Evolutionary conservation across 2,113 vertebrate genomes (phyloP).

Genomic region (Rhinopomastus cyanomelas): DNA sequence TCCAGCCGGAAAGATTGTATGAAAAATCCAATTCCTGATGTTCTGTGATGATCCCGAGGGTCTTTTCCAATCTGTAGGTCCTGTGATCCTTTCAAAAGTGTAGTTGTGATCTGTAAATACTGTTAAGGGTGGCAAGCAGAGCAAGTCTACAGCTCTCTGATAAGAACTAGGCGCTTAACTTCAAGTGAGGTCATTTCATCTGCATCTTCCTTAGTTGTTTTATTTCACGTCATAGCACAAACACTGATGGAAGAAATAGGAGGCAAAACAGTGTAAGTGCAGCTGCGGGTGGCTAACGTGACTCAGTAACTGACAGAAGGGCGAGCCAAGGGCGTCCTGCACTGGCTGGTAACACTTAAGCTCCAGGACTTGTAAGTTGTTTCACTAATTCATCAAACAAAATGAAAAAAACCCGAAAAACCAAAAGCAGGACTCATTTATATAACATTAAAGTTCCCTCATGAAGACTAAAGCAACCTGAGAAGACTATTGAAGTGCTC

Average conservation of each 20-base stretch:
- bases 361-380: background rate
- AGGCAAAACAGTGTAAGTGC: background rate
- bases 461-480: background rate
- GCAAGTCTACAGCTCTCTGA: background rate
- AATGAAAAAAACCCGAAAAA: background rate
- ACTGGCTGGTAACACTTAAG: background rate
- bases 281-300: background rate
- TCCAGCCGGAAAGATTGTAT: too few relatives aligned
- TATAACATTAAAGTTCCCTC: background rate
- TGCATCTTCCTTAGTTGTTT: too few relatives aligned
- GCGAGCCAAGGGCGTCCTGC: background rate
- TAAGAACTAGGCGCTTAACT: background rate
- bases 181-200: too few relatives aligned
- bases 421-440: background rate
- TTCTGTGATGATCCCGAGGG: too few relatives aligned
- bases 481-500: background rate
- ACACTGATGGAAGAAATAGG: constrained; percentile 4
- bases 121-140: background rate
- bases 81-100: background rate
- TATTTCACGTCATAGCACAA: background rate
- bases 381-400: background rate
- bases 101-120: background rate
- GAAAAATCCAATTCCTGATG: too few relatives aligned
- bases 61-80: too few relatives aligned
- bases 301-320: background rate